Base-by-base conservation (phyloP, 2,888 invertebrate genomes). In the Troides oblongomaculatus region DNA sequence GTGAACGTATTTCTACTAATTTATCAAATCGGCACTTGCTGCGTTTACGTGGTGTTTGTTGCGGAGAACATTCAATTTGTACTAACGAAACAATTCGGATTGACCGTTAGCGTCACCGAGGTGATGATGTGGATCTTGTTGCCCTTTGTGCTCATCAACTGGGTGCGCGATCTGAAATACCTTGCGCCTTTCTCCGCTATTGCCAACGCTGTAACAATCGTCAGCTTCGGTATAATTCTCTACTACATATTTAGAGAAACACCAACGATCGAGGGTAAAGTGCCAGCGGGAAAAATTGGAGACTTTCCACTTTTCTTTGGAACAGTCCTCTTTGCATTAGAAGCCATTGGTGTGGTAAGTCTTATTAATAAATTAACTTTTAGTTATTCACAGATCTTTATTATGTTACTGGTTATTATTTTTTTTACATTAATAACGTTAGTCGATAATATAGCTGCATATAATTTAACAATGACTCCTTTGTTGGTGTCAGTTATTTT, bases 21-120 rank as follows among this genome's bases (percentile, higher is more conserved):
- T 67, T 99, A 99, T 78, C 99, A 99, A 88, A 93, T 99, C 78
- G 99, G 99, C 62, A 97, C 98, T 64, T 99, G 99, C 85, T 98
- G 98, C 85, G 98, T 99, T 1, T 99, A 99, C 87, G 96, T 98
- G 30, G 97, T 99, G 0, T 99, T 99, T 85, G 97, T 99, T 64
- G 95, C 98, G 0, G 95, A 95, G 72, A 98, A 97, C 86, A 93
- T 98, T n/a, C 93, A 96, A 81, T 92, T 89, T 75, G 96, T 97
- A 17, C 86, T 94, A 18, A 92, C 92, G 58, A 86, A 93, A 25
- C 93, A 95, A 77, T 89, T 92, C 72, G 79, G 85, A 3, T 82
- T 93, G 0, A 79, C 89, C 0, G 84, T 95, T 8, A 92, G 94
- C 64, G 91, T 95, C 53, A 90, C 94, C 69, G 86, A 95, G 46